Conservation (phyloP, 2,113 vertebrate species). For the Falco punctatus region DNA sequence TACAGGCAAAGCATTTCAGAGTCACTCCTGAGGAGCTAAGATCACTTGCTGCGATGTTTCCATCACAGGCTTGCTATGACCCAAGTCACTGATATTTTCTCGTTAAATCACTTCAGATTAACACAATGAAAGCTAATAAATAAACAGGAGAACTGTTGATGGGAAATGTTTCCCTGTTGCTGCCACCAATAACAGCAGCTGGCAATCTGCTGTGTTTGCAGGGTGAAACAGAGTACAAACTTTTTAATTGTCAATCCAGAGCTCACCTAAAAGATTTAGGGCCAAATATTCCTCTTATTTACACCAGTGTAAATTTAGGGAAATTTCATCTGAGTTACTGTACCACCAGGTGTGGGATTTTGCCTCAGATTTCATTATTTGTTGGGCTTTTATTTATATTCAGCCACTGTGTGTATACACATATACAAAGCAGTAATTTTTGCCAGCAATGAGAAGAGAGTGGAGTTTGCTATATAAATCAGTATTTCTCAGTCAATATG, state of each 20-base stretch:
- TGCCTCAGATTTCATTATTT: conserved; percentile 48
- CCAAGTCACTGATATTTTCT: background rate
- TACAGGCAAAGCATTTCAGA: background rate
- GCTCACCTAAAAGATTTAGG: conserved; percentile 6
- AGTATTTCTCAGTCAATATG: conserved; percentile 53
- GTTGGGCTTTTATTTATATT: conserved; percentile 38
- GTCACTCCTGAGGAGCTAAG: background rate
- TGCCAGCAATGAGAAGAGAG: conserved; percentile 31
- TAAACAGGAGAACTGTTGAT: background rate
- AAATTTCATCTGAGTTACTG: conserved; percentile 5
- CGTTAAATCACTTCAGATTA: background rate
- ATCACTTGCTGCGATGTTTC: background rate
- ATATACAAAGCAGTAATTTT: conserved; percentile 46
- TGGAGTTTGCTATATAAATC: conserved; percentile 42
- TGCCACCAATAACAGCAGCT: background rate
- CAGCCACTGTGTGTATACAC: background rate
- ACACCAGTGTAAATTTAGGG: conserved; percentile 33
- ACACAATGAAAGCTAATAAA: background rate
- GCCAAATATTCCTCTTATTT: conserved; percentile 7
- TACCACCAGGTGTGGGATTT: conserved; percentile 12
- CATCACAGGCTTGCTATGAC: background rate
- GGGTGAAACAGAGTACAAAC: background rate
- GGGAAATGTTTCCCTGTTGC: background rate
- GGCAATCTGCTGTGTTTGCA: background rate
- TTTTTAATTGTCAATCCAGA: background rate